Conservation (phyloP, 2,888 invertebrate genomes). For the Apamea epomidion region DNA sequence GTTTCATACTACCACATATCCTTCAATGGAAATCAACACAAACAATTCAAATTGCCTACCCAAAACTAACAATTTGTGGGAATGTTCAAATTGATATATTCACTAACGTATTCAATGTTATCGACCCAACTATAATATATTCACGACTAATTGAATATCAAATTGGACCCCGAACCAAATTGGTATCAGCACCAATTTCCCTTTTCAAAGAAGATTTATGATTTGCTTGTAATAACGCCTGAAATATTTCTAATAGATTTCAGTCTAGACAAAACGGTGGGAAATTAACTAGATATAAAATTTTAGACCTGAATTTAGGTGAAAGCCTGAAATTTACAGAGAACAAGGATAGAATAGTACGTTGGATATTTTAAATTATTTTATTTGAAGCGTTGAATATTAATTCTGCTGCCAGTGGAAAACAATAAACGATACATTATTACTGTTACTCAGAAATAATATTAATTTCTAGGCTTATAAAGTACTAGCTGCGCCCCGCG, state of each 20-base stretch:
- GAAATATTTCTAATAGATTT: slow-evolving; percentile 53
- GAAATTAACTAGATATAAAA: slow-evolving; percentile 25
- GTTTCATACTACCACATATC: slow-evolving; percentile 7
- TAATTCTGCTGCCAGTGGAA: slow-evolving; percentile 3
- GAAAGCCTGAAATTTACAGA: slow-evolving; percentile 18
- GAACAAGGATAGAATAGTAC: neutral
- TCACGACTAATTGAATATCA: slow-evolving; percentile 66
- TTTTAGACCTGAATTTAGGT: slow-evolving; percentile 37
- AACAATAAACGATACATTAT: slow-evolving; percentile 28
- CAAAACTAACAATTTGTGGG: slow-evolving; percentile 44
- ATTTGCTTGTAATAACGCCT: slow-evolving; percentile 50
- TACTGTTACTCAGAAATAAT: slow-evolving; percentile 3
- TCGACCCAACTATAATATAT: slow-evolving; percentile 63
- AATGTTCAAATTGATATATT: slow-evolving; percentile 57
- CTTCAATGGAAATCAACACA: slow-evolving; percentile 29
- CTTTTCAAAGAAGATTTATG: slow-evolving; percentile 57
- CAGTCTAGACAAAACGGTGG: slow-evolving; percentile 36
- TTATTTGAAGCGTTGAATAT: slow-evolving; percentile 17
- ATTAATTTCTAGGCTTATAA: slow-evolving; percentile 17
- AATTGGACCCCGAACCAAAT: slow-evolving; percentile 55
- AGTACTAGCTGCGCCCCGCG: neutral
- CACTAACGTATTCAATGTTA: slow-evolving; percentile 50
- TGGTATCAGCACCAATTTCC: slow-evolving; percentile 54
- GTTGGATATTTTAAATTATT: slow-evolving; percentile 6
- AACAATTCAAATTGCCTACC: slow-evolving; percentile 42